Base-by-base conservation (phyloP, 2,113 vertebrate species). In the Leptosomus discolor region DNA sequence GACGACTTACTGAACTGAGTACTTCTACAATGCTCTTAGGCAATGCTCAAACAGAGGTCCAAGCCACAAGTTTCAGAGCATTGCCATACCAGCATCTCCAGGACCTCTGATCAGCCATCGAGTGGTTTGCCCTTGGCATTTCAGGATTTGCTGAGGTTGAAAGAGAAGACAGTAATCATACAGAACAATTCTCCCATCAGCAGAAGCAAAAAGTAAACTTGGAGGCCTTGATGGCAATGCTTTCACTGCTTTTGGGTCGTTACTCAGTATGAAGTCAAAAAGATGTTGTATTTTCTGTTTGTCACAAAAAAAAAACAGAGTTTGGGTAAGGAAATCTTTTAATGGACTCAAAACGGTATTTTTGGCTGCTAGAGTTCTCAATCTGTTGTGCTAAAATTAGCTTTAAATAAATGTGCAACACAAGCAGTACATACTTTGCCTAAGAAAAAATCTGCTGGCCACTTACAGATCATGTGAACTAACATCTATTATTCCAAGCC, bases 111-210 rank as follows among this genome's bases (percentile, higher is more conserved):
- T 94, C 86, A 90, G 69, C 68, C 64, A 89, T 16, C 3, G 0
- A 90, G 95, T 56, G 95, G 95, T 96, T 92, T 90, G 82, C 91
- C 56, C 78, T 57, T 71, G 95, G 95, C 94, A 86, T 88, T 74
- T 86, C 77, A 93, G 48, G 61, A 91, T 91, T 58, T 88, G 85
- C 95, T 95, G 94, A 83, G 92, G 94, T 77, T 90, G 88, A 94
- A 96, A 94, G 89, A 82, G 65, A 95, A 94, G 81, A 64, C 80
- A 81, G 56, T 94, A 97, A 94, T 90, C 32, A 94, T 39, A 91
- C 20, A 79, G 94, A 76, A 73, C 87, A 91, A 68, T 79, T 73
- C 86, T 73, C 92, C 84, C 89, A 90, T 85, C 69, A 82, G 86
- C 92, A 76, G 53, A 14, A 37, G 89, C 92, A 92, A 89, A n/a